Base-by-base conservation (phyloP, 2,888 invertebrate species). In the Catotricha subobsoleta region DNA sequence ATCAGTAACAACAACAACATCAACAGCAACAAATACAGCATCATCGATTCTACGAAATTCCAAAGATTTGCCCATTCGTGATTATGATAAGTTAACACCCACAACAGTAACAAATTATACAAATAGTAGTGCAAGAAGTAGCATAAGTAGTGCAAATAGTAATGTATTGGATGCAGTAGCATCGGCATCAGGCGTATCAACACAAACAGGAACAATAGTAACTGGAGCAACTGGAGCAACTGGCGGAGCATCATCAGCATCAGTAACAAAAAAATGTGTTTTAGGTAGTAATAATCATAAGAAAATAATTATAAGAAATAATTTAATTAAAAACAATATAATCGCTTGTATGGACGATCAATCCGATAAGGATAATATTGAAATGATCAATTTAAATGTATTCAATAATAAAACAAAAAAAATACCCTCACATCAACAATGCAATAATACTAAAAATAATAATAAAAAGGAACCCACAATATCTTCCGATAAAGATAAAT, bases 61-160 rank as follows among this genome's bases (percentile, higher is more conserved):
- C 2, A 36, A 36, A 36, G 16, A 36, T 15, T 23, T 36, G 16
- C 36, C 36, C 6, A 20, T 36, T 15, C 36, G 36, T 25, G 36
- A 36, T 10, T 36, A 23, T 10, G 23, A 36, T 2, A 36, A 36
- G 21, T 15, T 36, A 25, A 23, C 36, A 10, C 36, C 36, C 18
- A n/a, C 34, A 34, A 34, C 19, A 21, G 21, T 13, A n/a, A 34
- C 21, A 4, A 34, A 34, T 34, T 13, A 34, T n/a, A n/a, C 10
- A 10, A 36, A 25, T 36, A 16, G 36, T 16, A 9, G 21, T 36
- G 12, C 16, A 15, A 35, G n/a, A 25, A 25, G 10, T 25, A 25
- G 25, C 25, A 10, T n/a, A n/a, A n/a, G n/a, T n/a, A n/a, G n/a
- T n/a, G n/a, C n/a, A n/a, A n/a, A 10, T 10, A 13, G 16, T 4